Evolutionary conservation across 2,888 invertebrate genomes (phyloP).

Genomic region (Hirtodrosophila alboralis): DNA sequence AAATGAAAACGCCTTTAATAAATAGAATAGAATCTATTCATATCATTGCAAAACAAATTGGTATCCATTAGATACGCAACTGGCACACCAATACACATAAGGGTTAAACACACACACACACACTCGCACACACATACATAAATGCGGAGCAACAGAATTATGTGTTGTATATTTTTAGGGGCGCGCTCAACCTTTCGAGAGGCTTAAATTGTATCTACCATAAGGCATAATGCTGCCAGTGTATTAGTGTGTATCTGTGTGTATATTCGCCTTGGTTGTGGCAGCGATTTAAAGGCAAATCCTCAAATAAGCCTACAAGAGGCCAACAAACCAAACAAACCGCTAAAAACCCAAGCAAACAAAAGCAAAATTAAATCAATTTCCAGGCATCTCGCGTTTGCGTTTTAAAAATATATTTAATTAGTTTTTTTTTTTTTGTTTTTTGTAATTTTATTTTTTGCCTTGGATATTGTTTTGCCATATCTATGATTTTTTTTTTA

Average conservation of each 20-base stretch:
- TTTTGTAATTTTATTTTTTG: not conserved
- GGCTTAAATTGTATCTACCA: slow-evolving; percentile 71
- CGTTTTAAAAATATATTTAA: slow-evolving; percentile 66
- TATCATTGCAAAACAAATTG: slow-evolving; percentile 50
- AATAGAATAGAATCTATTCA: too few relatives aligned
- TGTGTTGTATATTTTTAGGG: slow-evolving; percentile 72
- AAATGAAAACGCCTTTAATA: too few relatives aligned
- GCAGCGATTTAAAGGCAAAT: slow-evolving; percentile 72
- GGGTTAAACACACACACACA: slow-evolving; percentile 40
- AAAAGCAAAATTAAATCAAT: slow-evolving; percentile 54
- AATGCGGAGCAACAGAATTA: slow-evolving; percentile 47
- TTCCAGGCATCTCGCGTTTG: slow-evolving; percentile 36
- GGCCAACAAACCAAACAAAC: slow-evolving; percentile 56
- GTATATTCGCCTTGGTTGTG: slow-evolving; percentile 44
- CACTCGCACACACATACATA: slow-evolving; percentile 13
- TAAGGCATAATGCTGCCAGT: slow-evolving; percentile 39
- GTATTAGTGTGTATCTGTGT: slow-evolving; percentile 16
- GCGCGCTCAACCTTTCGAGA: slow-evolving; percentile 67
- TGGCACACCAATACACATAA: slow-evolving; percentile 55
- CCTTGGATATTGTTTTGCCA: not conserved
- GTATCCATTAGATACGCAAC: slow-evolving; percentile 77
- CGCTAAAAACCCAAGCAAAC: slow-evolving; percentile 23
- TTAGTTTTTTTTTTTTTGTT: slow-evolving; percentile 41
- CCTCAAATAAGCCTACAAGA: slow-evolving; percentile 71
- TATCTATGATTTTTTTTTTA: slow-evolving; percentile 8